Base-by-base conservation (phyloP, 1,140 invertebrate species). In the Drosophila bocki region DNA sequence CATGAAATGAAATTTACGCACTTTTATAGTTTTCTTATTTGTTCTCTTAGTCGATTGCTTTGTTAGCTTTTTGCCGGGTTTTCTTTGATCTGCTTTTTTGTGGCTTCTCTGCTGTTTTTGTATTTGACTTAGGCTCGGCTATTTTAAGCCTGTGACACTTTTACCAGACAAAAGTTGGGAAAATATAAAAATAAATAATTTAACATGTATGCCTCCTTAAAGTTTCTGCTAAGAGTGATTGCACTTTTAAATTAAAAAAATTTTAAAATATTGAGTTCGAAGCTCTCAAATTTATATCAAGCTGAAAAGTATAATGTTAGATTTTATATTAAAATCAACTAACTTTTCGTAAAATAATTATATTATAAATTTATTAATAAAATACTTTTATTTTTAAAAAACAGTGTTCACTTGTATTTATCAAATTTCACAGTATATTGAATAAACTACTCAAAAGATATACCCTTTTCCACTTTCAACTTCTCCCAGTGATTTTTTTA, bases 61-160 rank as follows among this genome's bases (percentile, higher is more conserved):
- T 48, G 12, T 50, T 45, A 42, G 32, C 42, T 35, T 37, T 74
- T 42, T 32, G 11, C 19, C 26, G n/a, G 59, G 51, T 48, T 68
- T n/a, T 12, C 83, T 82, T 83, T 82, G 56, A 79, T 77, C 75
- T 80, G 61, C 42, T 47, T 77, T 87, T 83, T 53, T 84, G 35
- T 75, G 84, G 84, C 84, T 87, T 88, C 84, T 15, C 47, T 65
- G 22, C 12, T 22, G 7, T 63, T 71, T 72, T 15, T 65, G 42
- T 53, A 61, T 47, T 13, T 54, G 9, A 32, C 42, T 48, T 61
- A 11, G 45, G 47, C 60, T 29, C 4, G 6, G 7, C 7, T 29
- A 17, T 71, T 76, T 70, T 68, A 75, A 83, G 58, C 47, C 61
- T 70, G 53, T 44, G 72, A 80, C 69, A 75, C 64, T 68, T 87